Percentiles rank a stretch among this genome's conserved stretches.
Conservation (phyloP, 2,113 vertebrate genomes). For the Bostrychus sinensis region DNA sequence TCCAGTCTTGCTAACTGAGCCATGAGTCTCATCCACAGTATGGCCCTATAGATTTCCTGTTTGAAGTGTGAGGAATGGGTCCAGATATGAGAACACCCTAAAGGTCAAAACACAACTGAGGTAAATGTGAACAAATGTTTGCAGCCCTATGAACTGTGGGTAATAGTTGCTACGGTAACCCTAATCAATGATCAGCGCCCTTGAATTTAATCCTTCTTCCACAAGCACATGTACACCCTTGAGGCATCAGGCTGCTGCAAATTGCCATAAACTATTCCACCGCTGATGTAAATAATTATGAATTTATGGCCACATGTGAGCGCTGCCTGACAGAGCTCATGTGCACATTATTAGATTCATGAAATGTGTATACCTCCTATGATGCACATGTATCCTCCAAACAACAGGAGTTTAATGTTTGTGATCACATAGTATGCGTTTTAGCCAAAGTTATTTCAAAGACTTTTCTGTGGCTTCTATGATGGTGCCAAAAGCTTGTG, state of each 20-base stretch:
- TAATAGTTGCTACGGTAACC: slow-evolving; percentile 8
- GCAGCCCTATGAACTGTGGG: background rate
- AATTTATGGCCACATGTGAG: background rate
- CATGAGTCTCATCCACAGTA: too few relatives aligned
- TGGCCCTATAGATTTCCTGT: background rate
- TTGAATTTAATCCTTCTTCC: background rate
- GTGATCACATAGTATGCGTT: background rate
- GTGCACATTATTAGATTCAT: slow-evolving; percentile 1
- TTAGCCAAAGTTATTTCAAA: background rate
- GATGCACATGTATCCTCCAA: background rate
- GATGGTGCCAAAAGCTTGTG: background rate
- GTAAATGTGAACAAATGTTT: slow-evolving; percentile 1
- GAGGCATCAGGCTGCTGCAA: background rate
- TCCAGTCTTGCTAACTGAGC: too few relatives aligned
- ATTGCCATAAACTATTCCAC: background rate
- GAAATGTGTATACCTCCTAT: background rate
- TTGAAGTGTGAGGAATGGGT: background rate
- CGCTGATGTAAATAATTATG: background rate
- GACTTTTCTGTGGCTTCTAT: background rate
- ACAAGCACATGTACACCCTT: background rate
- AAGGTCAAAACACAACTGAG: slow-evolving; percentile 12
- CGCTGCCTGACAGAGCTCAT: background rate
- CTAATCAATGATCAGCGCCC: background rate
- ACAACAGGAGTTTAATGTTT: background rate
- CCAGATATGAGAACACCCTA: background rate